phyloP scores from a whole-genome alignment of 1,140 invertebrate species.

The Orius laevigatus region DNA sequence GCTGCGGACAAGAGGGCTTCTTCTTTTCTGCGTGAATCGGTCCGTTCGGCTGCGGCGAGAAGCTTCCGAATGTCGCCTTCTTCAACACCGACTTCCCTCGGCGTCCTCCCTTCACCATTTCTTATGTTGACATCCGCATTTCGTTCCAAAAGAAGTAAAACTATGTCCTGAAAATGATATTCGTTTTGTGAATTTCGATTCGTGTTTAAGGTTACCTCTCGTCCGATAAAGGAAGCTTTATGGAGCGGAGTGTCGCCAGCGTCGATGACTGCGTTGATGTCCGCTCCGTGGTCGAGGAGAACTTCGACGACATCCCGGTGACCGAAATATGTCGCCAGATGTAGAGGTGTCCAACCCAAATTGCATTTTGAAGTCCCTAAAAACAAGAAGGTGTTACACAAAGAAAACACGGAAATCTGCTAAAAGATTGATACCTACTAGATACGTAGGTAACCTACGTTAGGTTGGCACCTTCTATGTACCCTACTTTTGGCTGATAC shows the following conservation, averaged over 20 bases:
- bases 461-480: too few relatives aligned
- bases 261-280: constrained; percentile 47
- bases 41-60: constrained; percentile 39
- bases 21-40: constrained; percentile 35
- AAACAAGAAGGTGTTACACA: too few relatives aligned
- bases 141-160: constrained; percentile 40
- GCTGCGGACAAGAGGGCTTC: constrained; percentile 39
- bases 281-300: constrained; percentile 35
- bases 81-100: constrained; percentile 37
- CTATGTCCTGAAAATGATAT: constrained; percentile 42
- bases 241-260: constrained; percentile 41
- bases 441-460: not conserved
- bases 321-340: constrained; percentile 45
- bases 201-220: constrained; percentile 30
- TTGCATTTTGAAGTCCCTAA: constrained; percentile 32
- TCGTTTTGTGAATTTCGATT: too few relatives aligned
- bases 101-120: constrained; percentile 38
- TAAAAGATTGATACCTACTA: constrained; percentile 5
- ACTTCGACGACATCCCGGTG: constrained; percentile 33
- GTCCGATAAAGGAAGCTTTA: constrained; percentile 37
- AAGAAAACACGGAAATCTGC: too few relatives aligned
- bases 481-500: too few relatives aligned
- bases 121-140: constrained; percentile 52
- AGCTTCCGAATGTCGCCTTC: constrained; percentile 35
- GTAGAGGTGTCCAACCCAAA: constrained; percentile 43